A percentile compares a stretch with the other conserved stretches of the same genome.
Evolutionary conservation across 2,113 vertebrate genomes (phyloP).

Genomic region (Porphyrio hochstetteri): DNA sequence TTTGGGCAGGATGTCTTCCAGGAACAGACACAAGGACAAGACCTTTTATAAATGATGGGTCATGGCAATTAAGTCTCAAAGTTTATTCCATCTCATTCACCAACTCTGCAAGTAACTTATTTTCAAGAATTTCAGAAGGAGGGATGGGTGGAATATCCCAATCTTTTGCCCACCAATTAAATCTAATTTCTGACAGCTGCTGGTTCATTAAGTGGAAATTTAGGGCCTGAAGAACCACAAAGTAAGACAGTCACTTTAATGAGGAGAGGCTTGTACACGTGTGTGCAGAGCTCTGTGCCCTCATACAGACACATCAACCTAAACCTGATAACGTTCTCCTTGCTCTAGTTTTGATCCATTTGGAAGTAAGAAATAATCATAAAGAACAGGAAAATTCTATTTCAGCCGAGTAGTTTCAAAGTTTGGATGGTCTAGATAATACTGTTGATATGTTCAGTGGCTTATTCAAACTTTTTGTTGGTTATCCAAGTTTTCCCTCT

Average conservation of each 20-base stretch:
- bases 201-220: neutral
- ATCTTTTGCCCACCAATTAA: neutral
- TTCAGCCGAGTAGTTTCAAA: neutral
- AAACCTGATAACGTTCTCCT: neutral
- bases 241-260: neutral
- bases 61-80: neutral
- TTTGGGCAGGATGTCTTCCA: neutral
- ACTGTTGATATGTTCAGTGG: neutral
- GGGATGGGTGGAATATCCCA: neutral
- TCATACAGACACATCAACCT: neutral
- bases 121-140: neutral
- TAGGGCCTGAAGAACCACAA: neutral
- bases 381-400: neutral
- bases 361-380: neutral
- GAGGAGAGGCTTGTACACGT: neutral
- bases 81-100: neutral
- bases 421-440: neutral
- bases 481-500: constrained; percentile 36
- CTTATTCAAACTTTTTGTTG: constrained; percentile 38
- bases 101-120: neutral
- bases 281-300: neutral
- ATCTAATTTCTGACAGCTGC: neutral
- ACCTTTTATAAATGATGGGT: neutral
- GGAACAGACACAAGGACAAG: neutral
- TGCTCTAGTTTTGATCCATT: neutral